Conservation (phyloP, 2,888 invertebrate genomes). For the Diarsia dahlii region DNA sequence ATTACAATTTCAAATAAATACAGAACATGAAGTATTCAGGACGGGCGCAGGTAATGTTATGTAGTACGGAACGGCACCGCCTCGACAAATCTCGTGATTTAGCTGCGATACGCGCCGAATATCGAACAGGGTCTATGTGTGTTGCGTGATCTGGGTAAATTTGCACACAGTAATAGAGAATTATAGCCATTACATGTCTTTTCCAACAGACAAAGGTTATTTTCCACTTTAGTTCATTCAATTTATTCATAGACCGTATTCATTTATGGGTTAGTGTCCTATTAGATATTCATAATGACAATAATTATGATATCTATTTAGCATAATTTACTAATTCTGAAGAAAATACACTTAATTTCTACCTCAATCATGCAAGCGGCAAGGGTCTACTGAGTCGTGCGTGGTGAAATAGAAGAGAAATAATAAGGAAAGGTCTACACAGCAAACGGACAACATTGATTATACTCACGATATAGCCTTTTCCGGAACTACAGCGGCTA, state of each 20-base stretch:
- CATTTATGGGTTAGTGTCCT: constrained; percentile 52
- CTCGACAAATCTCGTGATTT: constrained; percentile 91
- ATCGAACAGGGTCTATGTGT: constrained; percentile 86
- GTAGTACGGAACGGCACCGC: constrained; percentile 85
- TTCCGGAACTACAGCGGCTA: constrained; percentile 98
- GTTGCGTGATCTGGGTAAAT: constrained; percentile 89
- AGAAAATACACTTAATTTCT: constrained; percentile 20
- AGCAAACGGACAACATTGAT: constrained; percentile 85
- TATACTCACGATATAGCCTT: constrained; percentile 98
- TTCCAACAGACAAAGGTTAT: constrained; percentile 56
- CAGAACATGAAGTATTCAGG: constrained; percentile 90
- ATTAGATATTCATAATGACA: constrained; percentile 39
- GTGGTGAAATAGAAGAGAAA: constrained; percentile 71
- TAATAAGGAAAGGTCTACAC: constrained; percentile 62
- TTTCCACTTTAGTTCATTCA: constrained; percentile 48
- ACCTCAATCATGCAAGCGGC: constrained; percentile 64
- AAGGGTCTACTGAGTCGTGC: constrained; percentile 71
- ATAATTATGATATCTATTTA: constrained; percentile 40
- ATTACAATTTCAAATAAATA: constrained; percentile 91
- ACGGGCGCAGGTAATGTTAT: constrained; percentile 88
- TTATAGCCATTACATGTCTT: constrained; percentile 81
- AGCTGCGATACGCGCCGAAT: constrained; percentile 89
- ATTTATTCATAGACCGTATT: constrained; percentile 55
- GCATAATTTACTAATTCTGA: constrained; percentile 10
- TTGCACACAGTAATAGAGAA: constrained; percentile 87